Conservation (phyloP, 2,113 vertebrate species). For the Vireo altiloquus region DNA sequence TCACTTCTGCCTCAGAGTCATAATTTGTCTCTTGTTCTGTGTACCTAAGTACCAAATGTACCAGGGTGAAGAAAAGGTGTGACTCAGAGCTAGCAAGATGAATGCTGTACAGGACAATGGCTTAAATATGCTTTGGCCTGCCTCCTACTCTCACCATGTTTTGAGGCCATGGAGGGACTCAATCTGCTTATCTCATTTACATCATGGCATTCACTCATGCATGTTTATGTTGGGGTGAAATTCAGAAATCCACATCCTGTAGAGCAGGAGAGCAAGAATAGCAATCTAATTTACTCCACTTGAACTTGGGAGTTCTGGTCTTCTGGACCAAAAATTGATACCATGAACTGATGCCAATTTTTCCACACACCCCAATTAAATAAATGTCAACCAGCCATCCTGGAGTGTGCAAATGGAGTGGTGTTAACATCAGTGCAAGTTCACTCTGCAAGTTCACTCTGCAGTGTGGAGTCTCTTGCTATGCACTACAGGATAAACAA, state of each 20-base stretch:
- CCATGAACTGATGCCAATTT: neutral
- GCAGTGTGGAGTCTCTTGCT: fast-evolving
- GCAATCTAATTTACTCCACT: neutral
- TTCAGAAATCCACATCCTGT: neutral
- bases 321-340: neutral
- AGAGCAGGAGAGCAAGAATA: neutral
- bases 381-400: neutral
- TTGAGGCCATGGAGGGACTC: neutral
- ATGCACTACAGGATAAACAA: neutral
- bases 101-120: neutral
- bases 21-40: neutral
- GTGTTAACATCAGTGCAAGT: neutral
- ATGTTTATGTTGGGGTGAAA: neutral
- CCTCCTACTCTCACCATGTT: neutral
- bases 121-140: neutral
- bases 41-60: neutral
- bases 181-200: neutral
- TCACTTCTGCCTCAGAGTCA: neutral
- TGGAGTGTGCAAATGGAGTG: neutral
- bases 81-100: neutral
- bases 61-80: neutral
- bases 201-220: neutral
- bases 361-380: neutral
- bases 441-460: neutral
- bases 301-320: neutral